Percentiles rank a stretch among this genome's conserved stretches.
Evolutionary conservation across 1,140 invertebrate species (phyloP).

Genomic region (Danaus plexippus): DNA sequence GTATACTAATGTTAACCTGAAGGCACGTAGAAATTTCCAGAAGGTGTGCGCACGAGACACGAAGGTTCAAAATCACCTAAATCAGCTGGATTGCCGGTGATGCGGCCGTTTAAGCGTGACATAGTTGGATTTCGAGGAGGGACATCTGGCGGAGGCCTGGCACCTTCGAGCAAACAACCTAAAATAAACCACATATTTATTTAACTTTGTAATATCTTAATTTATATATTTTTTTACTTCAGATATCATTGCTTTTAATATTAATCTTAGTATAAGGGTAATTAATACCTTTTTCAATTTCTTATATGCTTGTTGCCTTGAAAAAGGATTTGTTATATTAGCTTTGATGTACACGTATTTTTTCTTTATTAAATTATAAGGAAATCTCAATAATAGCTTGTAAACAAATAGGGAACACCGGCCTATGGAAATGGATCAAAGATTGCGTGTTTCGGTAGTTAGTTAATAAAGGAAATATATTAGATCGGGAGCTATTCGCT

Average conservation of each 20-base stretch:
- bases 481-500: slow-evolving; percentile 50
- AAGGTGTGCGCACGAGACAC: slow-evolving; percentile 90
- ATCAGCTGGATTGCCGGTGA: slow-evolving; percentile 83
- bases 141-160: slow-evolving; percentile 87
- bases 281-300: no score
- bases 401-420: slow-evolving; percentile 48
- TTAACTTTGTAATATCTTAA: no score
- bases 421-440: slow-evolving; percentile 64
- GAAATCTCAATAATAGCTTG: slow-evolving; percentile 28
- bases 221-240: no score
- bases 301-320: no score
- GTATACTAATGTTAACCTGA: slow-evolving; percentile 73
- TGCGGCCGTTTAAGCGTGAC: slow-evolving; percentile 88
- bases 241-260: no score
- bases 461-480: slow-evolving; percentile 65
- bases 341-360: no score
- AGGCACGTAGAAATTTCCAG: slow-evolving; percentile 94
- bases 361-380: no score
- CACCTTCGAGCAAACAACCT: slow-evolving; percentile 89
- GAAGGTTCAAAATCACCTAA: slow-evolving; percentile 89
- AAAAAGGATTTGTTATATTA: no score
- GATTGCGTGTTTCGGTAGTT: slow-evolving; percentile 63
- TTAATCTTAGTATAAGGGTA: no score
- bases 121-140: slow-evolving; percentile 90
- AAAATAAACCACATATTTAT: slow-evolving; percentile 60